Evolutionary conservation across 2,888 invertebrate species (phyloP).

Genomic region (Gisinianus flammeolus): DNA sequence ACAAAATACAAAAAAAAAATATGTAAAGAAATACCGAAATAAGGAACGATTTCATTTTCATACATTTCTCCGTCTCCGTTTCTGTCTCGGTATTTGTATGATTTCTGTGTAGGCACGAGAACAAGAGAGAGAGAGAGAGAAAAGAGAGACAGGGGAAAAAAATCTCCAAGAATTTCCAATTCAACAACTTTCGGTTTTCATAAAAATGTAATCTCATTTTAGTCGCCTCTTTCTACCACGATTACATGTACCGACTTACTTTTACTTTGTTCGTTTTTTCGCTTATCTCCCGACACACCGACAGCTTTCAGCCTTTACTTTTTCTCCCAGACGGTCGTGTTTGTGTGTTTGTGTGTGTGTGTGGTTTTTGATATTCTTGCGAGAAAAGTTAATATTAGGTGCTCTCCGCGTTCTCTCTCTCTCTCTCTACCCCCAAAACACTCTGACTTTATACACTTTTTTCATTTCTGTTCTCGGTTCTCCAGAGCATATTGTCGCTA

Average conservation of each 20-base stretch:
- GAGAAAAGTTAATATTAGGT: constrained; percentile 34
- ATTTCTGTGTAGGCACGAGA: no score
- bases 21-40: neutral
- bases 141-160: neutral
- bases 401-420: constrained; percentile 6
- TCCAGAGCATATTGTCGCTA: no score
- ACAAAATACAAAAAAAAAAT: neutral
- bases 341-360: neutral
- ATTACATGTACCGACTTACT: neutral
- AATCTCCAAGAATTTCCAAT: constrained; percentile 37
- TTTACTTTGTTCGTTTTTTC: constrained; percentile 20
- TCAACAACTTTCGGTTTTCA: constrained; percentile 40
- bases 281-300: constrained; percentile 37
- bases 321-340: constrained; percentile 15
- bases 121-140: neutral
- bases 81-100: neutral
- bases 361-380: constrained; percentile 21
- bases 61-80: neutral
- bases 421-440: neutral
- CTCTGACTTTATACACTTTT: no score
- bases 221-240: neutral
- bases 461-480: no score
- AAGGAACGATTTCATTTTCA: neutral
- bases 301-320: constrained; percentile 46
- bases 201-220: constrained; percentile 25